Evolutionary conservation across 2,797 vertebrate genomes (phyloP).

Genomic region (Buceros bicornis): DNA sequence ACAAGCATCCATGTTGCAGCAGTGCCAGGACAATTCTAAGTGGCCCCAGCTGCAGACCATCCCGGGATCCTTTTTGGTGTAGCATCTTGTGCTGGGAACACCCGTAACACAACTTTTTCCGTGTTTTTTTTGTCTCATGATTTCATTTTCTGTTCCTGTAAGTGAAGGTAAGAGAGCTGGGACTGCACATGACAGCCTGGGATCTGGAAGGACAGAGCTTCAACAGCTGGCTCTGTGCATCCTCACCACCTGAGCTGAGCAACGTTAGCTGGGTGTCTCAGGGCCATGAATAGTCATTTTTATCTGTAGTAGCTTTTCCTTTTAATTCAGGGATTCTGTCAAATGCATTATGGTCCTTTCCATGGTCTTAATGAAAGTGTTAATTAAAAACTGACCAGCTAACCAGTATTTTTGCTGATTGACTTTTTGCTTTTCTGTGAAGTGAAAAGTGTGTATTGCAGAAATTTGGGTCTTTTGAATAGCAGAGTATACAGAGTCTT

Average conservation of each 20-base stretch:
- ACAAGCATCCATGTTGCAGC: background rate
- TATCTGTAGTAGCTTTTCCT: background rate
- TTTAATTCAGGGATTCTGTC: background rate
- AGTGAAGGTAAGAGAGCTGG: background rate
- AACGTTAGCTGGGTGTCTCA: background rate
- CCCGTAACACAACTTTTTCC: background rate
- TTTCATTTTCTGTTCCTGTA: background rate
- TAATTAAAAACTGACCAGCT: background rate
- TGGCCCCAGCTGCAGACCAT: background rate
- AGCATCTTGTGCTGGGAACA: fast-evolving
- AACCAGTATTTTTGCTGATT: background rate
- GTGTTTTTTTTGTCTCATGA: background rate
- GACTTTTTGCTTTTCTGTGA: background rate
- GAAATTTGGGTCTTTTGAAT: background rate
- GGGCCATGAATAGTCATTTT: background rate
- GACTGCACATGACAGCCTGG: background rate
- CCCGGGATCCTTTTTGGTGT: background rate
- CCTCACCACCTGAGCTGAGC: background rate
- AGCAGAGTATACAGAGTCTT: background rate
- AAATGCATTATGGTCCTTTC: background rate
- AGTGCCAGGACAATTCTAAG: background rate
- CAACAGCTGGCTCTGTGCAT: background rate
- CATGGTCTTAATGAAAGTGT: background rate
- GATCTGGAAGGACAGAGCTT: background rate
- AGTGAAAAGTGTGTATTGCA: background rate